Evolutionary conservation across 2,113 vertebrate genomes (phyloP).

Genomic region (Machaerirhynchus nigripectus): DNA sequence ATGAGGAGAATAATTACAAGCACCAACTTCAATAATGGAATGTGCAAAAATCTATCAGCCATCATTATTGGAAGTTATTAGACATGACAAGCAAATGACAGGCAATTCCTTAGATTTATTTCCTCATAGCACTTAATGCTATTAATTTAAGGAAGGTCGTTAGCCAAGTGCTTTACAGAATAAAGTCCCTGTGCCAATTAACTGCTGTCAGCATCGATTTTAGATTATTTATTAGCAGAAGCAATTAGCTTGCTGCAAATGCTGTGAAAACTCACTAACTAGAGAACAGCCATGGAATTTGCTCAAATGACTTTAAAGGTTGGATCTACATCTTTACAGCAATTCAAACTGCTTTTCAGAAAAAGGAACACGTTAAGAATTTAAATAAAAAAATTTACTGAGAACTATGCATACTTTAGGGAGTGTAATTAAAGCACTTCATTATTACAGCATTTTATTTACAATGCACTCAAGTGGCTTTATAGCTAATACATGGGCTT

Average conservation of each 20-base stretch:
- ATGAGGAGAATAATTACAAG: conserved; percentile 99
- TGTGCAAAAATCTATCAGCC: conserved; percentile 99
- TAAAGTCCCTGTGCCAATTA: conserved; percentile 94
- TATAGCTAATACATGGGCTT: conserved; percentile 70
- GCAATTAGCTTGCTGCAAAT: conserved; percentile 84
- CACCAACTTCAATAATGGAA: conserved; percentile 99
- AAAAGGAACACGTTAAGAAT: conserved; percentile 64
- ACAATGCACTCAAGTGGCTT: conserved; percentile 71
- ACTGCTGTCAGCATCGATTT: conserved; percentile 88
- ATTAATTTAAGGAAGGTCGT: conserved; percentile 98
- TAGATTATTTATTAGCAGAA: conserved; percentile 91
- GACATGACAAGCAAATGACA: conserved; percentile 99
- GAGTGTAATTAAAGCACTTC: conserved; percentile 70
- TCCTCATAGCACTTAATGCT: conserved; percentile 91
- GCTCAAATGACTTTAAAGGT: conserved; percentile 74
- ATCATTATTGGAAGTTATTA: conserved; percentile 99
- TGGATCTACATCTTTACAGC: conserved; percentile 59
- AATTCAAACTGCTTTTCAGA: conserved; percentile 60
- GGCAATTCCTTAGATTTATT: conserved; percentile 99
- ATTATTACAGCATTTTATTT: conserved; percentile 73
- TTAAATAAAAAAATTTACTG: conserved; percentile 70
- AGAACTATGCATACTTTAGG: conserved; percentile 64
- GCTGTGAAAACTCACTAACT: conserved; percentile 79
- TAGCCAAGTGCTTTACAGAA: conserved; percentile 91
- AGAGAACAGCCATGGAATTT: conserved; percentile 76